Conservation (phyloP, 2,888 invertebrate genomes). For the Synergus gifuensis region DNA sequence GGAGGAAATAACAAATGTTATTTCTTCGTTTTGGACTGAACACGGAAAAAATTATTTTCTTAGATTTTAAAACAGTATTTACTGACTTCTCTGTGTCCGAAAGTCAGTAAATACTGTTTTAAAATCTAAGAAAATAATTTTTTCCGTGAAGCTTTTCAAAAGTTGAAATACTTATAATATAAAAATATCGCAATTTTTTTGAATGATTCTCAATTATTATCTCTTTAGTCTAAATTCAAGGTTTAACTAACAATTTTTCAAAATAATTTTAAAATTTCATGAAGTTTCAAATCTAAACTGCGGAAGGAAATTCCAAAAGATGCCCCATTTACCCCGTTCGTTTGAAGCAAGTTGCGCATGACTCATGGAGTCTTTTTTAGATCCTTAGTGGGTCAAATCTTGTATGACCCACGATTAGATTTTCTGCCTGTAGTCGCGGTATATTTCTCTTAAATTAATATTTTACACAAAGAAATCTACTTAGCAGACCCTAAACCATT, state of each 20-base stretch:
- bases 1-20: too few species aligned
- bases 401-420: constrained; percentile 34
- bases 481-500: background rate
- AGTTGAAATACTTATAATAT: too few species aligned
- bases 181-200: background rate
- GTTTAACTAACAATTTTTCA: background rate
- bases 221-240: too few species aligned
- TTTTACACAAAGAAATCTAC: background rate
- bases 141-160: too few species aligned
- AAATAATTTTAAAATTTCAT: background rate
- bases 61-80: too few species aligned
- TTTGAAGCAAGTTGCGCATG: constrained; percentile 20
- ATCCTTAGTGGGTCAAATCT: constrained; percentile 39
- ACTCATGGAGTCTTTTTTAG: constrained; percentile 36
- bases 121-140: too few species aligned
- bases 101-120: too few species aligned
- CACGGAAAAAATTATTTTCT: too few species aligned
- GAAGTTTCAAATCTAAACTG: background rate
- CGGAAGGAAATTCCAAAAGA: constrained; percentile 37
- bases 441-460: constrained; percentile 17
- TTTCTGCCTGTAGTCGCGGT: constrained; percentile 30
- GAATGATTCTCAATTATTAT: background rate
- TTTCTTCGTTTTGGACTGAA: too few species aligned
- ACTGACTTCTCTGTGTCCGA: too few species aligned
- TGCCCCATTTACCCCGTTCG: constrained; percentile 33